Evolutionary conservation across 2,888 invertebrate species (phyloP).

Genomic region (Lasiommata megera): DNA sequence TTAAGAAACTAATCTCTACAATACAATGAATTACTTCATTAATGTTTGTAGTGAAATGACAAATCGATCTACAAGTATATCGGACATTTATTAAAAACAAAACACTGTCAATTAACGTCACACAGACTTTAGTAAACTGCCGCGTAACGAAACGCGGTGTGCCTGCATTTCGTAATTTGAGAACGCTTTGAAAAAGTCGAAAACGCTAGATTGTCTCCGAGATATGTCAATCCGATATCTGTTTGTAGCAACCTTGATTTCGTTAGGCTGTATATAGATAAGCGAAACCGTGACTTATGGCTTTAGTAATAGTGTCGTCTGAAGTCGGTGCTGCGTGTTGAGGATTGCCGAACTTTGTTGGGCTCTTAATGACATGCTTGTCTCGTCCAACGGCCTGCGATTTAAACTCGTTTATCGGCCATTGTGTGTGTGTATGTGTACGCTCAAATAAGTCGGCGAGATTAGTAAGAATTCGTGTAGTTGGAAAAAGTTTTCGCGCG

Average conservation of each 20-base stretch:
- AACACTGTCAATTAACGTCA: constrained; percentile 32
- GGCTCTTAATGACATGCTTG: constrained; percentile 62
- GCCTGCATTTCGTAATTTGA: constrained; percentile 39
- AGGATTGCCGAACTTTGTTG: constrained; percentile 34
- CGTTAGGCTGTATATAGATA: constrained; percentile 15
- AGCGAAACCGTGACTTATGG: constrained; percentile 38
- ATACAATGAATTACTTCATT: neutral
- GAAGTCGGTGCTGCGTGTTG: constrained; percentile 15
- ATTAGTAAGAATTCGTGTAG: constrained; percentile 47
- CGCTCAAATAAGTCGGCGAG: constrained; percentile 52
- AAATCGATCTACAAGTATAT: constrained; percentile 17
- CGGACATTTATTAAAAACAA: constrained; percentile 22
- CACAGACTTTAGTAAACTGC: constrained; percentile 32
- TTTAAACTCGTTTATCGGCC: constrained; percentile 71
- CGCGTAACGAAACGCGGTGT: constrained; percentile 31
- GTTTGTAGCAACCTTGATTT: constrained; percentile 37
- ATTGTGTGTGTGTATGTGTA: constrained; percentile 53
- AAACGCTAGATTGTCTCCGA: constrained; percentile 50
- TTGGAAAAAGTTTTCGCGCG: constrained; percentile 39
- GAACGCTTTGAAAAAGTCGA: constrained; percentile 44
- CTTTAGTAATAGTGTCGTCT: constrained; percentile 36
- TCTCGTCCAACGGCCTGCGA: constrained; percentile 63
- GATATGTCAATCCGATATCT: constrained; percentile 54
- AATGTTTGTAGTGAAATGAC: constrained; percentile 11
- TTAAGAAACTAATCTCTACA: too few species aligned